Conservation (phyloP, 2,797 vertebrate genomes). For the Anniella stebbinsi region DNA sequence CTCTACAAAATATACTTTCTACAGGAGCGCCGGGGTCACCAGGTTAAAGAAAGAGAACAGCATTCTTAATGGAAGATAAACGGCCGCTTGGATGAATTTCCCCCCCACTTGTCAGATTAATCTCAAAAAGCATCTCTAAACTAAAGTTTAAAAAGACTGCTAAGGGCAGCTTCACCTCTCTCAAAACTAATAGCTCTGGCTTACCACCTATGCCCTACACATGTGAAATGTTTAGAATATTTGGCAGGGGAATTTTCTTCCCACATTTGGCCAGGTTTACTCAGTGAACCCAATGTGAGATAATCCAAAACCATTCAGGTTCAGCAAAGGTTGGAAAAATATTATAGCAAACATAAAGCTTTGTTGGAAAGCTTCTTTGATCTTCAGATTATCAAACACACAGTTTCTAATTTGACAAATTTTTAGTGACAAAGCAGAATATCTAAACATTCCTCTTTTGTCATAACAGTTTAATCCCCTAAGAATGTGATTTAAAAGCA, state of each 20-base stretch:
- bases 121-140: conserved; percentile 77
- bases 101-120: conserved; percentile 75
- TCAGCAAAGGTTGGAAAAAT: conserved; percentile 85
- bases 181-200: conserved; percentile 74
- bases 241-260: conserved; percentile 84
- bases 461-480: conserved; percentile 85
- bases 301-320: conserved; percentile 91
- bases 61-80: conserved; percentile 82
- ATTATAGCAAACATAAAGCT: conserved; percentile 79
- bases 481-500: conserved; percentile 83
- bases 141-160: conserved; percentile 70
- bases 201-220: conserved; percentile 75
- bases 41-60: conserved; percentile 77
- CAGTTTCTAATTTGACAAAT: conserved; percentile 85
- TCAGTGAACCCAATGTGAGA: conserved; percentile 95
- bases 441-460: conserved; percentile 84
- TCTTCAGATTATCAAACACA: conserved; percentile 85
- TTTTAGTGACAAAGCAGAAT: conserved; percentile 82
- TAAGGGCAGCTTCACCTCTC: conserved; percentile 57
- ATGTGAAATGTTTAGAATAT: conserved; percentile 80
- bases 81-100: conserved; percentile 66
- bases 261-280: conserved; percentile 86
- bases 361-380: conserved; percentile 84
- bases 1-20: conserved; percentile 75
- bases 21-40: conserved; percentile 65